phyloP scores from a whole-genome alignment of 2,113 vertebrate genomes.

The Thomomys bottae region DNA sequence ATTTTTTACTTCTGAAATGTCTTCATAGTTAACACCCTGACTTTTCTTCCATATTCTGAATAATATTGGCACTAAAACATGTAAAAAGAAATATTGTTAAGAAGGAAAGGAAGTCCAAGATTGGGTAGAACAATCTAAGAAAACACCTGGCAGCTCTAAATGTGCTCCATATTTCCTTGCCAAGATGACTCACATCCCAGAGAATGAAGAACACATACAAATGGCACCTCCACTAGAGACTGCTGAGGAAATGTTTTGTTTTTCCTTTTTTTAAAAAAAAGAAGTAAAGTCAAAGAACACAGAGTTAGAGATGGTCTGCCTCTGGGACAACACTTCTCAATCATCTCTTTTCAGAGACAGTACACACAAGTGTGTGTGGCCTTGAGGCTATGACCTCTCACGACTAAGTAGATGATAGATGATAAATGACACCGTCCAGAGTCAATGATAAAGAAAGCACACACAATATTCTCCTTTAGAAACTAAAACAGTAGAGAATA shows the following conservation, averaged over 20 bases:
- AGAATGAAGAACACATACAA: conserved; percentile 27
- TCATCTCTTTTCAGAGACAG: neutral
- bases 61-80: conserved; percentile 59
- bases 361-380: neutral
- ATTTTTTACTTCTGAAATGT: conserved; percentile 47
- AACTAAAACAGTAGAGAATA: neutral
- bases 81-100: conserved; percentile 63
- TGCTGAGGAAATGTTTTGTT: conserved; percentile 27
- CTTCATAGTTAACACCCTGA: conserved; percentile 31
- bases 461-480: neutral
- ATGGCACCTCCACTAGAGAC: neutral
- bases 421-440: neutral
- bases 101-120: conserved; percentile 70
- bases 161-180: conserved; percentile 64
- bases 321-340: neutral
- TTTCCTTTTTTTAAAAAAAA: neutral
- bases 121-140: conserved; percentile 63
- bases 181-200: conserved; percentile 69
- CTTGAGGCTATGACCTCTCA: neutral
- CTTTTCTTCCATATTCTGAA: conserved; percentile 61
- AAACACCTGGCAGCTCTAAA: conserved; percentile 66
- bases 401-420: neutral
- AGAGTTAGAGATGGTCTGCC: neutral
- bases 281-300: conserved; percentile 9
- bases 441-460: neutral